A percentile compares a stretch with the other conserved stretches of the same genome.
phyloP scores from a whole-genome alignment of 2,113 vertebrate genomes.

The Cyprinodon brontotheroides region DNA sequence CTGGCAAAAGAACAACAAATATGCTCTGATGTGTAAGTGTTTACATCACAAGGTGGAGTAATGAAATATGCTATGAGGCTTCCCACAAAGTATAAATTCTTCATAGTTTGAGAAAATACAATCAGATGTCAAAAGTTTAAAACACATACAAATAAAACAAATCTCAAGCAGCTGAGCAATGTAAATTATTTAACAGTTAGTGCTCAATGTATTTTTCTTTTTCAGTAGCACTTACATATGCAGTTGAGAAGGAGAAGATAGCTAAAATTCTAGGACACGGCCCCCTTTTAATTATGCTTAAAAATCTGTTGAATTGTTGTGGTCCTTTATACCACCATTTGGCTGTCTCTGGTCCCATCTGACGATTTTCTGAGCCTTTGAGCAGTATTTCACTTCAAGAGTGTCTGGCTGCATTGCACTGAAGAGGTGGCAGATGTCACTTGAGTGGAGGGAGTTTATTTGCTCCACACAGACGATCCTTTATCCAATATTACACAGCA shows the following conservation, averaged over 20 bases:
- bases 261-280: background rate
- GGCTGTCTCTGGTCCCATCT: conserved; percentile 21
- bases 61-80: background rate
- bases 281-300: background rate
- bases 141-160: background rate
- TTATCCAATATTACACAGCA: conserved; percentile 36
- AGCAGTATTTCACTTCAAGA: conserved; percentile 33
- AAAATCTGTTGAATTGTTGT: background rate
- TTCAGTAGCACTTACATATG: background rate
- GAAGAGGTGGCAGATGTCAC: conserved; percentile 48
- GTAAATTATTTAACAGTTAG: background rate
- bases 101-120: background rate
- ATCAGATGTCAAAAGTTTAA: background rate
- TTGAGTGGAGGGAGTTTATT: conserved; percentile 39
- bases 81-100: background rate
- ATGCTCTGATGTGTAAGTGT: no score
- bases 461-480: conserved; percentile 20
- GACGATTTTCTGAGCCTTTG: conserved; percentile 30
- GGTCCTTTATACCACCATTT: conserved; percentile 2
- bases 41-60: background rate
- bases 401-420: conserved; percentile 42
- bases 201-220: background rate
- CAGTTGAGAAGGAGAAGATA: background rate
- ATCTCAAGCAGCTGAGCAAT: background rate
- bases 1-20: no score